Evolutionary conservation across 2,113 vertebrate genomes (phyloP).

Genomic region (Catagonus wagneri): DNA sequence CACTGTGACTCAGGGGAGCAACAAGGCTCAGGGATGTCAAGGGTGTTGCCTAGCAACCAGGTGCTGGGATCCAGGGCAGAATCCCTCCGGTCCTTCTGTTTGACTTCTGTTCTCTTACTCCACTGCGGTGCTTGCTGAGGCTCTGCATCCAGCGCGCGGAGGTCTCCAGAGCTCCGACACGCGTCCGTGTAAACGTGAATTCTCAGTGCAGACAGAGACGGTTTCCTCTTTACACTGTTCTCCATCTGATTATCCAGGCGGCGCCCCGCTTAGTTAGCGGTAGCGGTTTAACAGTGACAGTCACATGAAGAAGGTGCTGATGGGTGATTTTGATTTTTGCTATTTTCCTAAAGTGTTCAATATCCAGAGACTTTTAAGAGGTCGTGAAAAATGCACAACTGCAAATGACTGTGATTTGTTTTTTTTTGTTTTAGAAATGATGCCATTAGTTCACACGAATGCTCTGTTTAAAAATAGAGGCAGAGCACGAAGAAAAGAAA

Average conservation of each 20-base stretch:
- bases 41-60: neutral
- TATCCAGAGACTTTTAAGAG: conserved; percentile 22
- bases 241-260: neutral
- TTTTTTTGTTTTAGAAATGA: conserved; percentile 59
- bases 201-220: neutral
- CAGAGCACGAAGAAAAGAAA: conserved; percentile 17
- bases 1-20: fast-evolving
- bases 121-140: fast-evolving
- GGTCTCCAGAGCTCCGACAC: neutral
- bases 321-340: conserved; percentile 49
- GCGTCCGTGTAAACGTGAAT: conserved; percentile 10
- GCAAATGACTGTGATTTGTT: conserved; percentile 43
- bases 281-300: neutral
- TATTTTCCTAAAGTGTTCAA: conserved; percentile 60
- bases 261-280: neutral
- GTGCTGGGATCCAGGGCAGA: fast-evolving
- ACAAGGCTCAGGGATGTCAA: neutral
- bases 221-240: neutral
- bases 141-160: neutral
- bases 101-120: neutral
- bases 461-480: conserved; percentile 72
- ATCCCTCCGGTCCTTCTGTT: fast-evolving
- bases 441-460: conserved; percentile 72
- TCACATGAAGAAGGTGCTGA: neutral
- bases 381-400: conserved; percentile 41